Evolutionary conservation across 2,797 vertebrate genomes (phyloP).

Genomic region (Spea hammondii): DNA sequence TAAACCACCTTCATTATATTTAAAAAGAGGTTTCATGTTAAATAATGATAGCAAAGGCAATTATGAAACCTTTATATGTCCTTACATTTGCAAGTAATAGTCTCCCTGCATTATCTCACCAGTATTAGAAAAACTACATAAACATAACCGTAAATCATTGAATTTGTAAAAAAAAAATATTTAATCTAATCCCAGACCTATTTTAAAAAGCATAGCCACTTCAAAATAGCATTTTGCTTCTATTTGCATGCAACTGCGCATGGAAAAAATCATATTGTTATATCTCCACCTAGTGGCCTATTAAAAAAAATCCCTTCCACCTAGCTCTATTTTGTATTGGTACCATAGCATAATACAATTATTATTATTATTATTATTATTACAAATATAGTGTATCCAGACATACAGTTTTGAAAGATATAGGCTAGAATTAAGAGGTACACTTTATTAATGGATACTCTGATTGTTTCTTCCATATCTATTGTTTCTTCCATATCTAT

Average conservation of each 20-base stretch:
- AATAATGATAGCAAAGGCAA: neutral
- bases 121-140: slow-evolving; percentile 4
- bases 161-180: slow-evolving; percentile 3
- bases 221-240: slow-evolving; percentile 6
- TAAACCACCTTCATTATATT: slow-evolving; percentile 4
- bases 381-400: neutral
- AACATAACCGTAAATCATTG: neutral
- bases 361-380: neutral
- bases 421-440: no score
- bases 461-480: no score
- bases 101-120: neutral
- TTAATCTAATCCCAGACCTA: neutral
- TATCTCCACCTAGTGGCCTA: neutral
- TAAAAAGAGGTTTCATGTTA: slow-evolving; percentile 1
- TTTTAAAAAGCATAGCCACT: neutral
- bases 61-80: neutral
- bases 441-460: no score
- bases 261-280: neutral
- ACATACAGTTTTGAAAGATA: no score
- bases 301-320: no score
- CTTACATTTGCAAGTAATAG: neutral
- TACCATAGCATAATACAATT: no score
- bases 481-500: no score
- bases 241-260: neutral
- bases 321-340: no score